Conservation (phyloP, 1,140 invertebrate genomes). For the Psilanteris sp. region DNA sequence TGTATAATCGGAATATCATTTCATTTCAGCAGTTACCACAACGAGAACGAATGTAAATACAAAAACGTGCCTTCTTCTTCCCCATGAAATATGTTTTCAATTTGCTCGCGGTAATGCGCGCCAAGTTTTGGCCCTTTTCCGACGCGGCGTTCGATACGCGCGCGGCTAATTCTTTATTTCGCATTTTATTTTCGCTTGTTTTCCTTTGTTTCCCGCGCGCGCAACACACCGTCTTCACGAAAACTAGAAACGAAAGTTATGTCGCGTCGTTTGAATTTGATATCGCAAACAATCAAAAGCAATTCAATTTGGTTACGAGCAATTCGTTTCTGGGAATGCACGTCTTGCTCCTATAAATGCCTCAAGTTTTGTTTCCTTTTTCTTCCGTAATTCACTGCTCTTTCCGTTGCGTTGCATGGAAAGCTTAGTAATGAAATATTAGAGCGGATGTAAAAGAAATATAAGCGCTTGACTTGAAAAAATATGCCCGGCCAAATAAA, state of each 20-base stretch:
- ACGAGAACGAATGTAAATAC: conserved; percentile 53
- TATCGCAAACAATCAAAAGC: conserved; percentile 46
- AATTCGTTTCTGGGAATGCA: conserved; percentile 16
- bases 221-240: not conserved
- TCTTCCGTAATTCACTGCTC: not conserved
- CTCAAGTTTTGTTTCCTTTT: conserved; percentile 12
- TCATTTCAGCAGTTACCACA: conserved; percentile 44
- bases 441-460: conserved; percentile 23
- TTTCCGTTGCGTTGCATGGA: conserved; percentile 2
- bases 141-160: conserved; percentile 12
- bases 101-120: conserved; percentile 47
- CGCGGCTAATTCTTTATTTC: conserved; percentile 51
- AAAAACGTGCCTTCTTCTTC: conserved; percentile 57
- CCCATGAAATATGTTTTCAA: conserved; percentile 57
- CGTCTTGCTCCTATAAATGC: conserved; percentile 14
- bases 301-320: conserved; percentile 45
- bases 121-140: conserved; percentile 32
- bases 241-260: conserved; percentile 25
- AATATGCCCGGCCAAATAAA: no score
- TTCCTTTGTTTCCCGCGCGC: not conserved
- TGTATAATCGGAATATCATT: conserved; percentile 46
- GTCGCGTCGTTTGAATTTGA: conserved; percentile 35
- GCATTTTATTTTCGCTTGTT: conserved; percentile 17
- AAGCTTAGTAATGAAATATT: conserved; percentile 38
- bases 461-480: no score